These are phyloP conservation scores for Elachura formosa DNA, from an alignment of 2,113 vertebrate species.

Conservation along the genomic window DNA sequence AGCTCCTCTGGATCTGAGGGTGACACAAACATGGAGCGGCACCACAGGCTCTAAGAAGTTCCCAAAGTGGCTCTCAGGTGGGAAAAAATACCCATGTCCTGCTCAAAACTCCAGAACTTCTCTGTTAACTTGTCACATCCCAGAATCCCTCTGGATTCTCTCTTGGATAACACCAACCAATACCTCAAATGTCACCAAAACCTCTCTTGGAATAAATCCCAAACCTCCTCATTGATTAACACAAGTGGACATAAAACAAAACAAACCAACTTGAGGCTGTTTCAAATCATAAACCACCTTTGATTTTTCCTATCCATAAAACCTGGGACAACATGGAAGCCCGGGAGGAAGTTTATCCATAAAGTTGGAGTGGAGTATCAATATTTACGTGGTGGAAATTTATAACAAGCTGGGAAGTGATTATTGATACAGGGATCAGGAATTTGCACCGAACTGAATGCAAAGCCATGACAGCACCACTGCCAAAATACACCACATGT, in stretches of 20 bases:
- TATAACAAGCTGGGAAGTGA: background rate
- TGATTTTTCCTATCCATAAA: conserved; percentile 47
- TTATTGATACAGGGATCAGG: background rate
- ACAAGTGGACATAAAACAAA: background rate
- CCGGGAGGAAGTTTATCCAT: background rate
- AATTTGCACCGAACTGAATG: background rate
- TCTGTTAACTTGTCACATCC: accelerated
- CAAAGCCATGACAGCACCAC: background rate
- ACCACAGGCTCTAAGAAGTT: accelerated
- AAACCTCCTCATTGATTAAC: background rate
- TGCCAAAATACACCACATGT: background rate
- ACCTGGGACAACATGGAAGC: background rate
- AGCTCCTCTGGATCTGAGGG: background rate
- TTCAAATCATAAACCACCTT: conserved; percentile 30
- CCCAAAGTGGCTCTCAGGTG: background rate
- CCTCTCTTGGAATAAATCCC: background rate
- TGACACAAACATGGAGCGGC: accelerated
- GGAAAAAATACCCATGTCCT: background rate
- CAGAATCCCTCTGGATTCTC: background rate
- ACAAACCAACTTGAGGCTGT: background rate
- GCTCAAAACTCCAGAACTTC: background rate
- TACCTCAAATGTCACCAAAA: background rate
- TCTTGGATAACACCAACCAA: accelerated
- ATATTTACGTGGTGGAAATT: conserved; percentile 34
- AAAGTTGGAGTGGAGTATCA: conserved; percentile 36